Conservation (phyloP, 2,888 invertebrate species). For the Netelia inedita region DNA sequence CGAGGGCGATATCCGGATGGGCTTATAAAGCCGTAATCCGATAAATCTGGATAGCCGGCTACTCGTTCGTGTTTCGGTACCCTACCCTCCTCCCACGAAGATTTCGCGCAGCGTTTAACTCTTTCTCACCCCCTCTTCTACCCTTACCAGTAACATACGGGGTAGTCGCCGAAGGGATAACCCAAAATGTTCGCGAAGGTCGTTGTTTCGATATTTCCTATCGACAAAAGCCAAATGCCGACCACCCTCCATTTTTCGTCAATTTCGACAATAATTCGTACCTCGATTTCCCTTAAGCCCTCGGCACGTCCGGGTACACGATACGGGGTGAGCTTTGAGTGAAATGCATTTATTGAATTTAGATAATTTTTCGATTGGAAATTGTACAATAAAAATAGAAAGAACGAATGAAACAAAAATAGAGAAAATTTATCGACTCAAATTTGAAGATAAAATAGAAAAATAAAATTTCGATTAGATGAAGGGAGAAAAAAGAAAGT, state of each 20-base stretch:
- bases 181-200: not conserved
- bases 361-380: no score
- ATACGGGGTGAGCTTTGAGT: no score
- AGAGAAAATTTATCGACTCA: no score
- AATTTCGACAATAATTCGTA: conserved; percentile 3
- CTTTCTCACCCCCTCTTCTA: conserved; percentile 18
- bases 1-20: conserved; percentile 48
- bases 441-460: no score
- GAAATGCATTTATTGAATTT: no score
- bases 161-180: not conserved
- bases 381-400: no score
- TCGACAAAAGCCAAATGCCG: conserved; percentile 23
- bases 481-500: no score
- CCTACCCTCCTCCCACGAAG: conserved; percentile 39
- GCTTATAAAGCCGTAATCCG: conserved; percentile 74
- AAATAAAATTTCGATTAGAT: no score
- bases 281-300: conserved; percentile 28
- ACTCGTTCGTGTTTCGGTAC: conserved; percentile 45
- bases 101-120: conserved; percentile 44
- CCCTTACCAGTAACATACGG: not conserved
- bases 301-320: not conserved
- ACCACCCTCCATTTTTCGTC: not conserved
- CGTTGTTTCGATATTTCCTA: conserved; percentile 23
- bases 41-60: conserved; percentile 69
- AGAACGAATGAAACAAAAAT: no score